phyloP scores from a whole-genome alignment of 1,140 invertebrate species.

The Drosophila sturtevanti region DNA sequence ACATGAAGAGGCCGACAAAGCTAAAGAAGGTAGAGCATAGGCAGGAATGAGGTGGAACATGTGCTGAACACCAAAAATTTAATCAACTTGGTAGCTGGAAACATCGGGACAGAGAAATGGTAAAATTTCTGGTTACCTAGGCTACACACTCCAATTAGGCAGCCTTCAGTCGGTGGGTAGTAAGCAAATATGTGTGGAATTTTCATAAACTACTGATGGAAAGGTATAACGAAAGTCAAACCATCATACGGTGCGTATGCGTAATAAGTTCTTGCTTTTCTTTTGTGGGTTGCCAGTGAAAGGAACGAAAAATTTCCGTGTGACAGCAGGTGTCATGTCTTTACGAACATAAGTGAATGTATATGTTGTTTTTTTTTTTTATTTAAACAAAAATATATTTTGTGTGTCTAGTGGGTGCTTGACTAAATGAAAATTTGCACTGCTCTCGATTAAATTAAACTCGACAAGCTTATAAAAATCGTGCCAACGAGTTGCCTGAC shows the following conservation, averaged over 20 bases:
- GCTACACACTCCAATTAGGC: slow-evolving; percentile 50
- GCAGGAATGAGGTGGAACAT: not conserved
- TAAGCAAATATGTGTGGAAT: slow-evolving; percentile 37
- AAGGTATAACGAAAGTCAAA: slow-evolving; percentile 2
- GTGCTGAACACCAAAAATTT: slow-evolving; percentile 41
- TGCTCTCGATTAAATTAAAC: slow-evolving; percentile 70
- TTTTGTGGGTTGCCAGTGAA: not conserved
- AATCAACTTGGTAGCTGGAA: slow-evolving; percentile 49
- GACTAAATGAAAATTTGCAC: slow-evolving; percentile 72
- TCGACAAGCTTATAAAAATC: slow-evolving; percentile 74
- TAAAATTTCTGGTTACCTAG: slow-evolving; percentile 22
- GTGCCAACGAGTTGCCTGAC: slow-evolving; percentile 67
- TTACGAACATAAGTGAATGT: slow-evolving; percentile 9
- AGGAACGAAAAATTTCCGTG: slow-evolving; percentile 31
- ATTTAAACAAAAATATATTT: no score
- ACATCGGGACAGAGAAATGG: slow-evolving; percentile 6
- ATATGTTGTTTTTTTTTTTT: no score
- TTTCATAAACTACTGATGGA: slow-evolving; percentile 50
- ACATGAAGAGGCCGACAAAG: slow-evolving; percentile 1
- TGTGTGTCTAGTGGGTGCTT: slow-evolving; percentile 23
- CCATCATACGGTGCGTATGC: slow-evolving; percentile 51
- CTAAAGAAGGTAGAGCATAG: no score
- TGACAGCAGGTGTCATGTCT: slow-evolving; percentile 54
- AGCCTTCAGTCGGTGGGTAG: not conserved
- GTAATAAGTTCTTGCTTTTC: slow-evolving; percentile 57